phyloP scores from a whole-genome alignment of 2,113 vertebrate genomes.

The Hylia prasina region DNA sequence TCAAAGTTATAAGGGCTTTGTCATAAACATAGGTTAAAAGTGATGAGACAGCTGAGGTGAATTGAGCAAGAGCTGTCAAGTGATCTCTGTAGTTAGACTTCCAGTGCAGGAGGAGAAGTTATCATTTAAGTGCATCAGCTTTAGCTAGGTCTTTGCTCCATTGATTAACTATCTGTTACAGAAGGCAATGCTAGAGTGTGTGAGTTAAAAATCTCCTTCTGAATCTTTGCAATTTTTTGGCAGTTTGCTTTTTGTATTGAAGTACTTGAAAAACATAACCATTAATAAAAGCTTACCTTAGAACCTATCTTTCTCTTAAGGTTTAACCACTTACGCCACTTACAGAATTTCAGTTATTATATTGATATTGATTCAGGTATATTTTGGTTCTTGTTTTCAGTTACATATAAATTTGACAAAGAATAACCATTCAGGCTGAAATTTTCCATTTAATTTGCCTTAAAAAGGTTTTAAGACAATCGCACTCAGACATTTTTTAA shows the following conservation, averaged over 20 bases:
- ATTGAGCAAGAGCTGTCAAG: neutral
- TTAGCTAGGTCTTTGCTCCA: neutral
- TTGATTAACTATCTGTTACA: neutral
- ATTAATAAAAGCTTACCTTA: neutral
- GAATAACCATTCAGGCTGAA: neutral
- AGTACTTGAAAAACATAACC: neutral
- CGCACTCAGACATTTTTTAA: neutral
- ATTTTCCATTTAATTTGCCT: neutral
- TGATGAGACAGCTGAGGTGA: neutral
- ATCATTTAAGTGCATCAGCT: neutral
- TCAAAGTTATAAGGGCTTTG: neutral
- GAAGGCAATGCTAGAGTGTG: neutral
- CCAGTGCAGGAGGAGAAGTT: neutral
- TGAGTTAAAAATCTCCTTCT: neutral
- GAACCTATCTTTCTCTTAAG: neutral
- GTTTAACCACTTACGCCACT: neutral
- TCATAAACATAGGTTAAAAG: neutral
- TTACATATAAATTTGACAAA: neutral
- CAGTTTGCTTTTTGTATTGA: neutral
- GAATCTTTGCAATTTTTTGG: neutral
- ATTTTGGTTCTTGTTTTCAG: neutral
- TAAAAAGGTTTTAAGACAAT: neutral
- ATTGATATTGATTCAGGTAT: neutral
- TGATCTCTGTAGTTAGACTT: neutral
- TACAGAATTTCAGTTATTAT: neutral